Evolutionary conservation across 1,140 invertebrate species (phyloP), one percentile per base, ranked within the genome.

Genomic region (Panagrolaimus sp.): DNA sequence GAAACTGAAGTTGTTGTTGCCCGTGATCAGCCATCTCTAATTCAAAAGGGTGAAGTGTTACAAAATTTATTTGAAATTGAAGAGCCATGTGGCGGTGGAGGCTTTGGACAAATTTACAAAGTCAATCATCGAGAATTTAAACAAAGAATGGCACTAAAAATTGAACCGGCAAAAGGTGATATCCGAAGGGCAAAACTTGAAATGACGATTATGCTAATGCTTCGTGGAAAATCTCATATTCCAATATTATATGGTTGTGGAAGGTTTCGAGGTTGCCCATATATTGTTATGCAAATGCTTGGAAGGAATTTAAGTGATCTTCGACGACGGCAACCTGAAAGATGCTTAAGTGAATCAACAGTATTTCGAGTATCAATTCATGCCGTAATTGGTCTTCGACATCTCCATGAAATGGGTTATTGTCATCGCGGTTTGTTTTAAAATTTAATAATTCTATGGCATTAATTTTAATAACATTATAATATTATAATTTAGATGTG

Each of bases 241-340:
- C 52, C 52, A 12, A 58, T 58, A 21, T 26, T 58, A 28, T 58
- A 58, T 17, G 52, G 52, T 12, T 58, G 52, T 58, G 52, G 52
- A 28, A 58, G 17, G 17, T 5, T 58, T 58, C 21, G 28, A 12
- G 52, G 52, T 26, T 58, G 52, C 17, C 52, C 52, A 21, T 75
- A 75, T 63, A 72, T 75, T 32, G 75, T 70, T 14, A 75, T 75
- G 73, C 74, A 75, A 46, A 48, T 76, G 69, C 48, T 75, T 15
- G 73, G 73, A 15, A 46, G 45, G 15, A 75, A 74, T 68, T 46
- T 75, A 28, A 65, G 21, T n/a, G 71, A 73, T 64, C 38, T 75
- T 21, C 63, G 73, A 14, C 26, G 71, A n/a, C 1, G 44, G 15
- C 71, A 43, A 32, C 63, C 71, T 14, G 32, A 58, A 14, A 28